Evolutionary conservation across 2,888 invertebrate genomes (phyloP), one percentile per base, ranked within the genome.

Genomic region (Epicampocera succincta): DNA sequence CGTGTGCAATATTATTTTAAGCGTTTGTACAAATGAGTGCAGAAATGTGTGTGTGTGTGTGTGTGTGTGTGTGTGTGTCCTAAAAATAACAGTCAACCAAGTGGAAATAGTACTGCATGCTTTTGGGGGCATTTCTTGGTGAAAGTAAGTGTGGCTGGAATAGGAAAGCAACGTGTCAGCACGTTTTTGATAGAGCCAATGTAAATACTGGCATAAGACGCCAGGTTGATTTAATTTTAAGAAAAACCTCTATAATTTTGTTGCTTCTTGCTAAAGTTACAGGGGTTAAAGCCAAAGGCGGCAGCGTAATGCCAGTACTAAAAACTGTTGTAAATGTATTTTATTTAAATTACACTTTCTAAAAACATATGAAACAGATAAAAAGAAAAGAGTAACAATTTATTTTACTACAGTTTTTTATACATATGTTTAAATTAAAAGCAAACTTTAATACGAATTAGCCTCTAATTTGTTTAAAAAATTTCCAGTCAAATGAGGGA

Each of bases 181-280:
- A 78, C 78, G 78, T 78, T 44, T 66, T 78, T 44, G 13, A 42
- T 66, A 21, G 5, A 42, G 44, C 50, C 72, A 78, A 72, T 72
- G 50, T 33, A 58, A 69, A 66, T 72, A 72, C 25, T 60, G 11
- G 25, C n/a, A 19, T 6, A 33, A 42, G 13, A 60, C 19, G 9
- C n/a, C 21, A 58, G 46, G 38, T 52, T 65, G 56, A 50, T 78
- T 65, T 44, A 78, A 72, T 60, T 66, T 66, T 9, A 68, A 61
- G 46, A 40, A 15, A 66, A 21, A 44, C 66, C 0, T 50, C n/a
- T 42, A 46, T 54, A 54, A 25, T 38, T 50, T 56, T 13, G 8
- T 69, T 69, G 12, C 13, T 33, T 58, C 60, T 29, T 42, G 13
- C 13, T 40, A n/a, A 8, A 68, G 12, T 29, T 54, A 68, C 42